Conservation (phyloP, 2,888 invertebrate species). For the Choreutis nemorana region DNA sequence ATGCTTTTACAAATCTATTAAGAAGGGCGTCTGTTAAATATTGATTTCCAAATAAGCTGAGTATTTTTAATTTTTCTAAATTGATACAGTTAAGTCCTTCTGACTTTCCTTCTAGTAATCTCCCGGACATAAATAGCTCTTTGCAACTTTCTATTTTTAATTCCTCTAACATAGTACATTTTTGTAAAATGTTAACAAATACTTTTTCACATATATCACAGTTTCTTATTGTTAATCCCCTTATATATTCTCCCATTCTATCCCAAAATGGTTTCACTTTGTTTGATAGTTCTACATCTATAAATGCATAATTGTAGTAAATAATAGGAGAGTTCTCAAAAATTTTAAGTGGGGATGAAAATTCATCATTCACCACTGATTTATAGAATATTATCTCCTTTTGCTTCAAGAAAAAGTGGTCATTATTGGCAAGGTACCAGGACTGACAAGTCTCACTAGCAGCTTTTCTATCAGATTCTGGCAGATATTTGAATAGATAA, state of each 20-base stretch:
- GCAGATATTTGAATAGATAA: conserved; percentile 69
- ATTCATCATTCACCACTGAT: conserved; percentile 42
- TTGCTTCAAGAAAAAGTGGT: conserved; percentile 63
- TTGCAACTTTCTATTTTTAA: conserved; percentile 72
- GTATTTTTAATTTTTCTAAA: conserved; percentile 58
- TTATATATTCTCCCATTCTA: conserved; percentile 64
- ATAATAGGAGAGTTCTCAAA: conserved; percentile 45
- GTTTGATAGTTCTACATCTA: conserved; percentile 61
- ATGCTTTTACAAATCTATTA: conserved; percentile 68
- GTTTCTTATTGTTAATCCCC: conserved; percentile 60
- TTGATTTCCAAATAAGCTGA: conserved; percentile 72
- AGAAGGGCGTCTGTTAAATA: conserved; percentile 80
- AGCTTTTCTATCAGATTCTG: conserved; percentile 70
- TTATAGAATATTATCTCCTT: conserved; percentile 59
- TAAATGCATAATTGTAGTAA: conserved; percentile 58
- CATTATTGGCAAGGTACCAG: conserved; percentile 75
- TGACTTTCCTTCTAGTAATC: conserved; percentile 67
- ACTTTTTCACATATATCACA: conserved; percentile 72
- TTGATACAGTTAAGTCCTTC: conserved; percentile 56
- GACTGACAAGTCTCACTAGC: conserved; percentile 70
- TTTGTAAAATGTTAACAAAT: conserved; percentile 65
- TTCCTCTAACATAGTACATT: conserved; percentile 62
- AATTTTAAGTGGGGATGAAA: conserved; percentile 35
- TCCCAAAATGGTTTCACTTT: conserved; percentile 64
- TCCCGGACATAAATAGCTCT: conserved; percentile 78